Base-by-base conservation (phyloP, 2,888 invertebrate genomes). In the Thymelicus lineola region DNA sequence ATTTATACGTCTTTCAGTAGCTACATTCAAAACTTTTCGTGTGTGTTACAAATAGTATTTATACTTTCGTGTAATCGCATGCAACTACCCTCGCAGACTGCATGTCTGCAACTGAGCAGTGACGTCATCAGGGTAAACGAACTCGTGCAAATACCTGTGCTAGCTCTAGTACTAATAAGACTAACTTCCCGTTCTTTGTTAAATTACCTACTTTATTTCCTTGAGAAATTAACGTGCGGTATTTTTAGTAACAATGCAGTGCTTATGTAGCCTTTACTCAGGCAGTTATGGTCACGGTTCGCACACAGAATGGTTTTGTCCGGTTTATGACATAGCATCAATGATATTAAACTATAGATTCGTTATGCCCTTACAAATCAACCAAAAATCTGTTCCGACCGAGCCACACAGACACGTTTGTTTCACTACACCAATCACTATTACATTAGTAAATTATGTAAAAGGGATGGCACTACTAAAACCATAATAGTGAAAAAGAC, bases 101-200 rank as follows among this genome's bases (percentile, higher is more conserved):
- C 53, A 53, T 53, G 53, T 53, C 53, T 53, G 20, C 53, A 53
- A 15, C 48, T 48, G 15, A 17, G 48, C 15, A 50, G 20, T 53
- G 53, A 53, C 53, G 53, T 53, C 53, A 53, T 20, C 53, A 50
- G 53, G 50, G 53, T 53, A 20, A 53, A 53, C 20, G 53, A 53
- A 53, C 53, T 53, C 10, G 10, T n/a, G 5, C 12, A 20, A 53
- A 53, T 53, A 28, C 53, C 48, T 50, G 48, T 12, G 10, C 42
- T n/a, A 53, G 53, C 53, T 20, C 20, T 53, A 53, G 53, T 53
- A 20, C 17, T 53, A 53, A 53, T 53, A 20, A 53, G 53, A 53
- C 53, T 53, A 53, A 20, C 53, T 53, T 53, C 53, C 53, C 20
- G 53, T 53, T 53, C 53, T 53, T 53, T 53, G 53, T 53, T 53